Evolutionary conservation across 30 jellyfish, hydroid and myxozoan genomes (phyloP).

Genomic region (Hydractinia echinata): DNA sequence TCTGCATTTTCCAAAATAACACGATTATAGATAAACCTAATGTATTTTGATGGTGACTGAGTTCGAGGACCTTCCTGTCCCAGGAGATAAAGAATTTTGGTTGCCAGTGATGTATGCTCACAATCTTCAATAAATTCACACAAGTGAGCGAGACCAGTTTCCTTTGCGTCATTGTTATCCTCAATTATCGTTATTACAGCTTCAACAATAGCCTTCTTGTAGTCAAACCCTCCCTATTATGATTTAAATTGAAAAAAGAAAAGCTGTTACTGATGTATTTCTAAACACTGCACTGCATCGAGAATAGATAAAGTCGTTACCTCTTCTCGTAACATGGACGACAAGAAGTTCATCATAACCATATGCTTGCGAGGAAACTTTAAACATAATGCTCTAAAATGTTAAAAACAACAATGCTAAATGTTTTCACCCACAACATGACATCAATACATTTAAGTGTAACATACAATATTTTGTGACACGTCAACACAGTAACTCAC

Average conservation of each 20-base stretch:
- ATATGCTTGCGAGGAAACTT: slow-evolving; percentile 93
- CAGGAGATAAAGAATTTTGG: slow-evolving; percentile 68
- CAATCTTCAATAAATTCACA: slow-evolving; percentile 99
- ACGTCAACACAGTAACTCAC: slow-evolving; percentile 17
- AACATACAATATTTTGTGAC: neutral
- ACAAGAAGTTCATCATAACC: slow-evolving; percentile 87
- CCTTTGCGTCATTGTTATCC: slow-evolving; percentile 97
- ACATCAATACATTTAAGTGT: neutral
- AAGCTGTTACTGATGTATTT: neutral
- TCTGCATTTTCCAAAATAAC: slow-evolving; percentile 96
- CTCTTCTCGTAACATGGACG: slow-evolving; percentile 98
- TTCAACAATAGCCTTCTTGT: slow-evolving; percentile 88
- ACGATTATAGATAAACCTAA: slow-evolving; percentile 90
- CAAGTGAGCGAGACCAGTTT: slow-evolving; percentile 81
- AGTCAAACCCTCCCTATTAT: slow-evolving; percentile 94
- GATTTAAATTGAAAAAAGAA: neutral
- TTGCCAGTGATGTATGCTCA: slow-evolving; percentile 90
- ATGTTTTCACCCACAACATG: neutral
- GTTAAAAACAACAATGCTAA: neutral
- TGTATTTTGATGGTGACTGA: slow-evolving; percentile 83
- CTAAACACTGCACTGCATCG: neutral
- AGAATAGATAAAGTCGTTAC: slow-evolving; percentile 30
- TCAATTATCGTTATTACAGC: slow-evolving; percentile 91
- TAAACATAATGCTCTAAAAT: slow-evolving; percentile 67
- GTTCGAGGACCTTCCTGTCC: slow-evolving; percentile 96